Evolutionary conservation across 2,113 vertebrate species (phyloP), one percentile per base, ranked within the genome.

Genomic region (Romanogobio albipinnatus): DNA sequence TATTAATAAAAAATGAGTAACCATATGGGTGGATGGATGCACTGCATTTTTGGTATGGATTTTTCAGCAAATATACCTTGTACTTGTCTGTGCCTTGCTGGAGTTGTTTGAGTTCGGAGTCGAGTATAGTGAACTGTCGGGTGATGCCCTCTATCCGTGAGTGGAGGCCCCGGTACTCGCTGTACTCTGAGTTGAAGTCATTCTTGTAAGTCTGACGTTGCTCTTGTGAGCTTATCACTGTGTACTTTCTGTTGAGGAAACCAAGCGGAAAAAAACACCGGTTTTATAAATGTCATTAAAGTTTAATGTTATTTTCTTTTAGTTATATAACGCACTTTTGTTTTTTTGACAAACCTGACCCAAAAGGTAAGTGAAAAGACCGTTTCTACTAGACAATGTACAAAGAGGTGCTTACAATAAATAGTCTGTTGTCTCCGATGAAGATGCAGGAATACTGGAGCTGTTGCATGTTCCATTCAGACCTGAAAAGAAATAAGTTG

Each of bases 171-270:
- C 98, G 91, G 94, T 99, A 99, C 91, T 99, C 97, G 29, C 77
- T 97, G 91, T 99, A 99, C 58, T 99, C 98, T 0, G 96, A 92
- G 0, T 99, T 99, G 93, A 99, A 99, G 91, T 99, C 97, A 0
- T 96, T 99, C 53, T 99, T 99, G 91, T 99, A 99, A 89, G 91
- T 96, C 92, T 99, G 98, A 13, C 98, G 96, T 89, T 99, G 97
- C 92, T 99, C 98, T 0, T 91, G 94, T n/a, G 96, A 97, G 70
- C 90, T 91, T 56, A 99, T 98, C 92, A 95, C 94, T 0, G 93
- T 94, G 36, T 99, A 99, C 91, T 96, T 99, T 92, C 98, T 99
- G 85, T 3, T 64, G 19, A 66, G 51, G 82, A 43, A 82, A 66
- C 33, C 66, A 79, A 45, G 71, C 62, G 62, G 26, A 87, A 1